Conservation (phyloP, 2,797 vertebrate genomes). For the Girardinus metallicus region DNA sequence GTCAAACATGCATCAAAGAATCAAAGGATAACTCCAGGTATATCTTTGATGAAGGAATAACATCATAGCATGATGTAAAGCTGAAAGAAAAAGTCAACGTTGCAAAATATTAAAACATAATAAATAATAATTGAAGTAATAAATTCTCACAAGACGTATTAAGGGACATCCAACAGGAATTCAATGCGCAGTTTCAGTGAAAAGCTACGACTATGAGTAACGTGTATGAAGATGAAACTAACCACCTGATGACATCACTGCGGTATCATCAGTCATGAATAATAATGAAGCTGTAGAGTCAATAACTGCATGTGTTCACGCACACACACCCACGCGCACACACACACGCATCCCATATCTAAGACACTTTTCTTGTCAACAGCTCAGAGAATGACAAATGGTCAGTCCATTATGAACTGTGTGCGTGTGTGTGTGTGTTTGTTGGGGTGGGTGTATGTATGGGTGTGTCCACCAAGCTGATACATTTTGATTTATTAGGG, state of each 20-base stretch:
- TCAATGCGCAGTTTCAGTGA: not conserved
- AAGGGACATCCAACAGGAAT: not conserved
- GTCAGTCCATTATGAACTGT: conserved; percentile 61
- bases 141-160: not conserved
- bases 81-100: too few species aligned
- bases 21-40: too few species aligned
- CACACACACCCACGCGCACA: not conserved
- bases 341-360: conserved; percentile 21
- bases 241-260: conserved; percentile 38
- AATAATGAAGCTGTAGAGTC: conserved; percentile 37
- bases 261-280: conserved; percentile 61
- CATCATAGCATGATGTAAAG: too few species aligned
- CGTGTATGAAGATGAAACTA: not conserved
- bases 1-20: too few species aligned
- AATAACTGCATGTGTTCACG: not conserved
- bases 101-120: not conserved
- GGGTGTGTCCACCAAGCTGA: conserved; percentile 42
- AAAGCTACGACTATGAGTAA: not conserved
- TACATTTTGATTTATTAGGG: conserved; percentile 71
- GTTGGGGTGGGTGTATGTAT: conserved; percentile 22
- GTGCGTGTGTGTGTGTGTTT: conserved; percentile 34
- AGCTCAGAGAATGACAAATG: conserved; percentile 68
- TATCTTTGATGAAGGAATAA: too few species aligned
- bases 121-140: too few species aligned
- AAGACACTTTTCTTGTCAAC: conserved; percentile 61